Conservation (phyloP, 2,797 vertebrate species). For the Pangasius mekongensis region DNA sequence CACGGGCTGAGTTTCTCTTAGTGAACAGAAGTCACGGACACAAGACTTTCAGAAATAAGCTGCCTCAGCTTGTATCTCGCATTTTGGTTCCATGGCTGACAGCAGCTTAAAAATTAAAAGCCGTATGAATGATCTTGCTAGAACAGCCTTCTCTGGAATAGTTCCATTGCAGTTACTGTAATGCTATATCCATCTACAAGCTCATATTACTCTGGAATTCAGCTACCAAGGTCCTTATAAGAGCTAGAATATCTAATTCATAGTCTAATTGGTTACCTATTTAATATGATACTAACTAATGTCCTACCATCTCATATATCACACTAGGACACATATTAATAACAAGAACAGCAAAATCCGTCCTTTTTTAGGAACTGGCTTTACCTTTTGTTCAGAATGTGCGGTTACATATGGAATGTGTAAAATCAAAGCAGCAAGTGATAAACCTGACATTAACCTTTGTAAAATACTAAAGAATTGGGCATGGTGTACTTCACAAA, state of each 20-base stretch:
- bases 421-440: neutral
- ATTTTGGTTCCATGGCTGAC: neutral
- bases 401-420: neutral
- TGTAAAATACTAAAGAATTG: neutral
- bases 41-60: too few relatives aligned
- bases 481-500: neutral
- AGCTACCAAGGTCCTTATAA: neutral
- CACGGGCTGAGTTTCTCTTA: neutral
- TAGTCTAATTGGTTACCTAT: neutral
- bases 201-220: neutral
- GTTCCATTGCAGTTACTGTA: neutral
- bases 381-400: neutral
- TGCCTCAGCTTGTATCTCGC: neutral
- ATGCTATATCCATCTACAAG: neutral
- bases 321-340: neutral
- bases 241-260: neutral
- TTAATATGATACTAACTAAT: neutral
- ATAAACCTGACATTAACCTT: neutral
- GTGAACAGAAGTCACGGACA: neutral
- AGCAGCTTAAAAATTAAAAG: neutral
- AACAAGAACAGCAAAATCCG: neutral
- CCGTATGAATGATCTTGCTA: neutral
- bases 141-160: neutral
- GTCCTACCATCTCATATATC: neutral
- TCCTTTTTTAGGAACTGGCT: neutral